Conservation (phyloP, 2,797 vertebrate genomes). For the Furcifer pardalis region DNA sequence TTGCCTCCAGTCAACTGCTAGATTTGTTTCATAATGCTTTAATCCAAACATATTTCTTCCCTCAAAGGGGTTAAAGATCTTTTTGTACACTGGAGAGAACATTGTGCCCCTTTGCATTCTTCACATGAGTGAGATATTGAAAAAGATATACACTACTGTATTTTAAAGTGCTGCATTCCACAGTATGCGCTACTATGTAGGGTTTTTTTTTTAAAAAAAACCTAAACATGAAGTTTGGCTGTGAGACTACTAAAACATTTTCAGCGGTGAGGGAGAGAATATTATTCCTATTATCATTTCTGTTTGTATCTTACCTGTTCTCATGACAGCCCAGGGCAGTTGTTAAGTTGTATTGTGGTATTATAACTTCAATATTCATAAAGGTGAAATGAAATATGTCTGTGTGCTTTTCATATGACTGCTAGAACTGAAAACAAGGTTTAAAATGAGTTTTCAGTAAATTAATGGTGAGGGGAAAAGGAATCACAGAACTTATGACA, state of each 20-base stretch:
- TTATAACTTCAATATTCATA: too few relatives aligned
- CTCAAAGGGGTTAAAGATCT: neutral
- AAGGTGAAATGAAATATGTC: neutral
- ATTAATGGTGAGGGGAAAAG: neutral
- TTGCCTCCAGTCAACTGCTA: conserved; percentile 50
- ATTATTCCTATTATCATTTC: too few relatives aligned
- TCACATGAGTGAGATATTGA: neutral
- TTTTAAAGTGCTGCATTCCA: neutral
- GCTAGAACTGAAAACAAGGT: neutral
- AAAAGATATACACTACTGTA: neutral
- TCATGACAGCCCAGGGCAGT: too few relatives aligned
- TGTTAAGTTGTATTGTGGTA: too few relatives aligned
- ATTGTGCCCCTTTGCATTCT: neutral
- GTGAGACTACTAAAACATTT: too few relatives aligned
- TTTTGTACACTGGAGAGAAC: neutral
- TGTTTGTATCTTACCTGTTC: too few relatives aligned
- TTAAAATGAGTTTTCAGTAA: neutral
- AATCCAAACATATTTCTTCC: neutral
- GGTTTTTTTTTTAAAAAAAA: too few relatives aligned
- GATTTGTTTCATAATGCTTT: conserved; percentile 50
- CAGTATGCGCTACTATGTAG: neutral
- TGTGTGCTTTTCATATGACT: neutral
- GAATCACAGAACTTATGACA: neutral
- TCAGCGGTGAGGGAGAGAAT: too few relatives aligned
- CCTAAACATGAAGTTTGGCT: too few relatives aligned